phyloP scores from a whole-genome alignment of 2,888 invertebrate species.

The Orthosia incerta region DNA sequence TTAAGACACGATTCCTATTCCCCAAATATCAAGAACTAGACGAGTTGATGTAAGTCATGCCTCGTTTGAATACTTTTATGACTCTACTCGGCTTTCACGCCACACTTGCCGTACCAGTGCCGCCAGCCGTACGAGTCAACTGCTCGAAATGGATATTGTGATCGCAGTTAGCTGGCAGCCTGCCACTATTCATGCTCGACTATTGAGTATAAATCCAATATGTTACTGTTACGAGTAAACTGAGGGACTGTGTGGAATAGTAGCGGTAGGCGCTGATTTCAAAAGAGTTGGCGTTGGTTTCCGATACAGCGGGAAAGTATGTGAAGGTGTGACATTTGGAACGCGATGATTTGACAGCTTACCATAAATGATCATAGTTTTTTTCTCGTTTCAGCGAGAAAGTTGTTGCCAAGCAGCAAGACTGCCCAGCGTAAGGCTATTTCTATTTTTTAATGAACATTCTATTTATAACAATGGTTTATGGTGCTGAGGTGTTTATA shows the following conservation, averaged over 20 bases:
- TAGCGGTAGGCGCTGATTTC: conserved; percentile 24
- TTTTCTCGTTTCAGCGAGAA: neutral
- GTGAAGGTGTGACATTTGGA: conserved; percentile 11
- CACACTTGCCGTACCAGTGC: conserved; percentile 45
- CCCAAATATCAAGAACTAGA: conserved; percentile 2
- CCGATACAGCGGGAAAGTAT: neutral
- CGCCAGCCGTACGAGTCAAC: conserved; percentile 56
- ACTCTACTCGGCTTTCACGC: conserved; percentile 39
- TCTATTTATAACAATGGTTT: too few species aligned
- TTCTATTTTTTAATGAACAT: too few species aligned
- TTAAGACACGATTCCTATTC: neutral
- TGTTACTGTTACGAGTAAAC: conserved; percentile 57
- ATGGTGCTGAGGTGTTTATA: too few species aligned
- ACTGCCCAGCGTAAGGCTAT: neutral
- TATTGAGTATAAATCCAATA: conserved; percentile 61
- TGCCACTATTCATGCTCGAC: conserved; percentile 57
- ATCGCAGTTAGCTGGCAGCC: conserved; percentile 55
- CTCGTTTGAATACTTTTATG: conserved; percentile 39
- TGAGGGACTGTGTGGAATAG: conserved; percentile 19
- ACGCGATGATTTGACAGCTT: neutral
- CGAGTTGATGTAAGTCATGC: conserved; percentile 13
- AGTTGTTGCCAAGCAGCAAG: neutral
- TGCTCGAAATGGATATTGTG: conserved; percentile 62
- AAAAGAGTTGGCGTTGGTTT: conserved; percentile 32
- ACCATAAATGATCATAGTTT: neutral